Base-by-base conservation (phyloP, 2,888 invertebrate species). In the Panzeria rudis region DNA sequence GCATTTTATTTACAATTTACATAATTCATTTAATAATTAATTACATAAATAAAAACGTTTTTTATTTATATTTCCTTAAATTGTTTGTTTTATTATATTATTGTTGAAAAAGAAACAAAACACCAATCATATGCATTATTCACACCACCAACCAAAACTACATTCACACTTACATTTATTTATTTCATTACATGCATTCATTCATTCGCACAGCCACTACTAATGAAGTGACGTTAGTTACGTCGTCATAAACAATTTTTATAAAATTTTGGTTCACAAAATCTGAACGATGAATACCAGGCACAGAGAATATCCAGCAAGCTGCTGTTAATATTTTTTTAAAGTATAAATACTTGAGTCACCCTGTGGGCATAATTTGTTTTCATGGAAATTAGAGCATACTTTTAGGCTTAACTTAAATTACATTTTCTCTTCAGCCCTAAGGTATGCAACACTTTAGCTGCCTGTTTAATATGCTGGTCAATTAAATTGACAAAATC, bases 201-300 rank as follows among this genome's bases (percentile, higher is more conserved):
- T 1, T 13, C 38, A 38, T 38, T 13, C 3, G 3, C 44, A 44
- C 44, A 15, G 4, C 3, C 44, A n/a, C n/a, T n/a, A n/a, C n/a
- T 15, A n/a, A n/a, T n/a, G 35, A 50, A 13, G 66, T 66, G 35
- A 68, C 32, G 66, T 68, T 50, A 68, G n/a, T 13, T 5, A 17
- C n/a, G 32, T n/a, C n/a, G n/a, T n/a, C n/a, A n/a, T n/a, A n/a
- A n/a, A n/a, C n/a, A n/a, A n/a, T n/a, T n/a, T n/a, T n/a, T n/a
- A 29, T 29, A 8, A 4, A 35, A 35, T 15, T 41, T 41, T 41
- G 15, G 15, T 15, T 5, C 15, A n/a, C 44, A 35, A 35, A 52
- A 52, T 29, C 6, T 68, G 8, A 52, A 35, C 20, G 7, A 15
- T 68, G 7, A 38, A 9, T 17, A 71, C 41, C 25, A 71, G 71